Conservation (phyloP, 2,888 invertebrate species). For the Noctuana brunneofusca region DNA sequence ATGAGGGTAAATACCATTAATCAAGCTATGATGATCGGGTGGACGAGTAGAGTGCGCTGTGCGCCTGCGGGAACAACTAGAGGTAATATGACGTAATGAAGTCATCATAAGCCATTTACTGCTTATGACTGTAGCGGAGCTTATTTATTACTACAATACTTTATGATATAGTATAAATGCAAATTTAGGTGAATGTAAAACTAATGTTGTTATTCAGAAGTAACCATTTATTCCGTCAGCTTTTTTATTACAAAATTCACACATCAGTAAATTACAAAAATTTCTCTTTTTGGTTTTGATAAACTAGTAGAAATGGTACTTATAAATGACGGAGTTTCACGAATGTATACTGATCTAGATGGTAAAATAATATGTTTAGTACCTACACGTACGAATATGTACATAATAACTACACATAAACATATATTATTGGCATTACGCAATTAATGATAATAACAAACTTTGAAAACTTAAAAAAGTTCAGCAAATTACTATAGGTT, state of each 20-base stretch:
- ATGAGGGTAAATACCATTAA: constrained; percentile 17
- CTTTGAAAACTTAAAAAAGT: no score
- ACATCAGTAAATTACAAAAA: neutral
- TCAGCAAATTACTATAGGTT: no score
- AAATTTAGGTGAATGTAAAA: neutral
- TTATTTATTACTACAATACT: constrained; percentile 7
- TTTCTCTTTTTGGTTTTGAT: neutral
- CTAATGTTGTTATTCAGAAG: constrained; percentile 1
- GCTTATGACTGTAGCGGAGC: constrained; percentile 6
- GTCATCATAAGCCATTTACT: constrained; percentile 12
- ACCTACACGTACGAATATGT: no score
- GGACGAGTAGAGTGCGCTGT: neutral
- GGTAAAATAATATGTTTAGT: no score
- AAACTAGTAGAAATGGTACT: neutral
- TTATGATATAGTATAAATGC: constrained; percentile 3
- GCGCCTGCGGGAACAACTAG: constrained; percentile 25
- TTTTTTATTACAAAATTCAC: neutral
- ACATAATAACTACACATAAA: no score
- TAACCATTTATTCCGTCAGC: neutral
- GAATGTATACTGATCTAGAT: no score
- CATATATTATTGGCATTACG: no score
- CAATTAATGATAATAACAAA: no score
- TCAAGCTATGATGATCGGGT: constrained; percentile 23
- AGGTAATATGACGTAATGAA: constrained; percentile 31
- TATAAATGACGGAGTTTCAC: no score